Evolutionary conservation across 2,797 vertebrate genomes (phyloP).

Genomic region (Pangasius larnaudii): DNA sequence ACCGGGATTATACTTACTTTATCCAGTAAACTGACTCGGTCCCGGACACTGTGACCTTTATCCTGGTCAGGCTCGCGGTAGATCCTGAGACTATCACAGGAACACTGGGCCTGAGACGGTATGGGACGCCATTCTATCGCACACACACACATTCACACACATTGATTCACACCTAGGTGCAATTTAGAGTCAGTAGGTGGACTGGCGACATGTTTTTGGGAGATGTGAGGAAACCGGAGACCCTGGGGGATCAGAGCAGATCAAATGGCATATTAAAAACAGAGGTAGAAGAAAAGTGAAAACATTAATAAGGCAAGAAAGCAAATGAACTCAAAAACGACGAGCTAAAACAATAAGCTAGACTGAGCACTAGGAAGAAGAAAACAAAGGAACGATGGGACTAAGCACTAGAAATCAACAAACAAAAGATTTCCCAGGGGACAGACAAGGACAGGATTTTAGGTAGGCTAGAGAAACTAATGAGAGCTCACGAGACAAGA

Average conservation of each 20-base stretch:
- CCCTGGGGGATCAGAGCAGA: not conserved
- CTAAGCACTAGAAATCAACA: conserved; percentile 20
- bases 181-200: too few species aligned
- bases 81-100: not conserved
- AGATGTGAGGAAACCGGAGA: not conserved
- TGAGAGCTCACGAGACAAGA: conserved; percentile 27
- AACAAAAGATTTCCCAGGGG: conserved; percentile 19
- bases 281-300: not conserved
- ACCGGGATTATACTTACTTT: not conserved
- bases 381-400: conserved; percentile 4
- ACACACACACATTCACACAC: too few species aligned
- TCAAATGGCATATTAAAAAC: not conserved
- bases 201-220: not conserved
- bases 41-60: not conserved
- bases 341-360: not conserved
- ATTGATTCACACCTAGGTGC: too few species aligned
- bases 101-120: not conserved
- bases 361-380: not conserved
- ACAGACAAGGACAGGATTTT: conserved; percentile 8
- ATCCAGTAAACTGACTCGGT: not conserved
- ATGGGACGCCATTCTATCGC: not conserved
- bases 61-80: not conserved
- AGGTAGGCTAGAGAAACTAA: conserved; percentile 20
- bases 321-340: not conserved
- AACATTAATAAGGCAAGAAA: not conserved